These are phyloP conservation scores for Paraplagusia blochii DNA, from an alignment of 2,113 vertebrate species.

Conservation along the genomic window DNA sequence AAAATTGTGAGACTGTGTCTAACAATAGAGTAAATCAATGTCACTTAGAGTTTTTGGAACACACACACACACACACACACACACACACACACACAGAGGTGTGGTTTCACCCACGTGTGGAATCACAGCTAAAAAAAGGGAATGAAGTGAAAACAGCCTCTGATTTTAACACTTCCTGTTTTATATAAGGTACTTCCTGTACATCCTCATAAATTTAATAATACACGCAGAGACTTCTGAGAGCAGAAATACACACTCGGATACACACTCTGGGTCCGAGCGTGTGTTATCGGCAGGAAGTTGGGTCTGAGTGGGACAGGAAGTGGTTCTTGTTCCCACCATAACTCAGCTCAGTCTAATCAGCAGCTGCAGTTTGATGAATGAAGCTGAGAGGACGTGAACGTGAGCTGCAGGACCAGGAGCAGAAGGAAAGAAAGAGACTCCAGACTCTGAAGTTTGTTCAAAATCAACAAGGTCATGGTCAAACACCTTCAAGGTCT, in stretches of 20 bases:
- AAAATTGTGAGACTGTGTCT: neutral
- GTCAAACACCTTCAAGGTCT: too few species aligned
- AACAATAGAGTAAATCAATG: slow-evolving; percentile 15
- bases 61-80: too few species aligned
- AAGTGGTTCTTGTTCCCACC: slow-evolving; percentile 69
- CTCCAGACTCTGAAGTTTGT: too few species aligned
- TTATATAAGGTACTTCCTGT: slow-evolving; percentile 48
- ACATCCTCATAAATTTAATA: slow-evolving; percentile 59
- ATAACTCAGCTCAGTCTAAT: slow-evolving; percentile 66
- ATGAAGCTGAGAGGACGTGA: slow-evolving; percentile 25
- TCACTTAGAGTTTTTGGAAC: too few species aligned
- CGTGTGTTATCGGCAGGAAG: slow-evolving; percentile 72
- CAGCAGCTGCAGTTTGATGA: slow-evolving; percentile 55
- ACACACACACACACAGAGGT: too few species aligned
- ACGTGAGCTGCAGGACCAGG: too few species aligned
- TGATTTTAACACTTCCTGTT: slow-evolving; percentile 57
- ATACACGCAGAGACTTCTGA: slow-evolving; percentile 31
- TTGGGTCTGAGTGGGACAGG: slow-evolving; percentile 51
- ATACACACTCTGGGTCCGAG: slow-evolving; percentile 1
- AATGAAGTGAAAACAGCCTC: slow-evolving; percentile 36
- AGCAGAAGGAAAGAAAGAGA: too few species aligned
- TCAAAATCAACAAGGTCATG: too few species aligned
- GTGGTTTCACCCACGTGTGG: slow-evolving; percentile 19
- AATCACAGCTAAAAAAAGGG: slow-evolving; percentile 2
- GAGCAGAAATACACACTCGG: neutral